Base-by-base conservation (phyloP, 2,797 vertebrate species). In the Fistularia tabacaria region DNA sequence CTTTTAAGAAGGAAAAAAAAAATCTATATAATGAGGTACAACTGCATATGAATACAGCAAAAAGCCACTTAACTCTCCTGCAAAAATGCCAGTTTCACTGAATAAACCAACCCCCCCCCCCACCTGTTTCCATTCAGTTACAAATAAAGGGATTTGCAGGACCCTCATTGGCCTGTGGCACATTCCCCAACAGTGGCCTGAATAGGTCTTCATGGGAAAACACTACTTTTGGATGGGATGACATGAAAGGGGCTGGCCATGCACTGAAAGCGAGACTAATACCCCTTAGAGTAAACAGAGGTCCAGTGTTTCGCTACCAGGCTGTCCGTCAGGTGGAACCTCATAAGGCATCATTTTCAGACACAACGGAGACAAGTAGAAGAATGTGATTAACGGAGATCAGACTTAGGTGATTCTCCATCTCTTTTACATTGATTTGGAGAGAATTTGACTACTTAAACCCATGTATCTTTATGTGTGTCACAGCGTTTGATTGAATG, bases 181-280 rank as follows among this genome's bases (percentile, higher is more conserved):
- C 81, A 82, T 87, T 85, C 85, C 73, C 78, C 65, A 63, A 69
- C 77, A 73, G 75, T 14, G 53, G 14, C 57, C 62, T 87, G 77
- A 90, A 89, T 85, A 74, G 82, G 70, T 76, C 78, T 88, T 89
- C 85, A 86, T 87, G 67, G 69, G 72, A 76, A 73, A 86, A 80
- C 83, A 85, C 62, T 46, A 73, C 85, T 86, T 84, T 79, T 74
- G 84, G 71, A 85, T 59, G 77, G 76, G 62, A 76, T 69, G 79
- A 87, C 84, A 86, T 87, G 81, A 90, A 89, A 89, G 75, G 80
- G 86, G 81, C 73, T 54, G 82, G 70, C 78, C 66, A 53, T 73
- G 54, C 74, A 57, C 71, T 68, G 81, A 81, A 81, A 88, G 83
- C 79, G 78, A 87, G 81, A 88, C 80, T 85, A 86, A 85, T 83